Conservation (phyloP, 1,140 invertebrate genomes). For the Megathymus violae region DNA sequence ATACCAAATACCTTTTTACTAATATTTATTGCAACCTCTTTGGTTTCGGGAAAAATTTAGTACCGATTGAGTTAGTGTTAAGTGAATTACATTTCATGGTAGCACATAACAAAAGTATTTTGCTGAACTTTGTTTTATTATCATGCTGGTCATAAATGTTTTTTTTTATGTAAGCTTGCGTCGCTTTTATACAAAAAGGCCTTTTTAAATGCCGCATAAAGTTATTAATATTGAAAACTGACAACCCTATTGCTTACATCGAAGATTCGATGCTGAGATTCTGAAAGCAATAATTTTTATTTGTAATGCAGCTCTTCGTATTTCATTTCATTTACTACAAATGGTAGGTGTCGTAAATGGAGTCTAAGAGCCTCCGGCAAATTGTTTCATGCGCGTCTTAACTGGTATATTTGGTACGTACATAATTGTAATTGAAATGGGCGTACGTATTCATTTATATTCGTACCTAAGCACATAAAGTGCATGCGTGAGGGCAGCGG, state of each 20-base stretch:
- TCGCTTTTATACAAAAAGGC: no score
- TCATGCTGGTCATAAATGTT: no score
- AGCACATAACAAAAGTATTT: neutral
- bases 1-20: conserved; percentile 76
- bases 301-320: neutral
- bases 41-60: conserved; percentile 59
- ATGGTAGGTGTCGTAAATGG: conserved; percentile 5
- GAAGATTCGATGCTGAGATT: neutral
- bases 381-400: conserved; percentile 12
- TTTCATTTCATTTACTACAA: conserved; percentile 5
- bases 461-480: conserved; percentile 67
- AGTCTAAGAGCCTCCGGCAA: neutral
- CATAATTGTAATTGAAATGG: conserved; percentile 60
- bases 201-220: no score
- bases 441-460: conserved; percentile 66
- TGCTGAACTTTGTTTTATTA: no score
- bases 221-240: neutral
- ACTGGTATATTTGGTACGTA: conserved; percentile 2
- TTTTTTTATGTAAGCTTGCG: no score
- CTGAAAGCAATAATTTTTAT: neutral
- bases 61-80: conserved; percentile 52
- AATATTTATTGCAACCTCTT: conserved; percentile 74
- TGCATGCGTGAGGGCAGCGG: conserved; percentile 63
- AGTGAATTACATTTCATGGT: conserved; percentile 33
- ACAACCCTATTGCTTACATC: neutral